A percentile compares a stretch with the other conserved stretches of the same genome.
phyloP scores from a whole-genome alignment of 2,888 invertebrate genomes.

The Drosophila melanocephala region DNA sequence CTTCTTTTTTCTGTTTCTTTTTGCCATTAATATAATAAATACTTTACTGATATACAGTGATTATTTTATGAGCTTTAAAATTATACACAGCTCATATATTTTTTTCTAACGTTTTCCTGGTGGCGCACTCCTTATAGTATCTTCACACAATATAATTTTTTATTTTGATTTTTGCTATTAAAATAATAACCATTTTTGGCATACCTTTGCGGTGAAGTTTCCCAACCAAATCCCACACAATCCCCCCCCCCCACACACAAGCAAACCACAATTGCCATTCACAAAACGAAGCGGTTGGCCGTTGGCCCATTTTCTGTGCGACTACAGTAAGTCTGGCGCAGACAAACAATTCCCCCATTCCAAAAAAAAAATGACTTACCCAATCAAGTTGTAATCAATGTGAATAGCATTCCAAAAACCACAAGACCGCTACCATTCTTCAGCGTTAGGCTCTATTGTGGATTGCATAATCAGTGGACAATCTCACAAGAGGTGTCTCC shows the following conservation, averaged over 20 bases:
- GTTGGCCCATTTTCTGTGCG: conserved; percentile 31
- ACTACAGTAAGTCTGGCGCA: conserved; percentile 21
- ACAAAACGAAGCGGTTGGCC: conserved; percentile 22
- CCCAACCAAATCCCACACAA: conserved; percentile 28
- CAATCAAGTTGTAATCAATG: conserved; percentile 46
- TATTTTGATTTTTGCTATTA: neutral
- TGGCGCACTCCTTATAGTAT: neutral
- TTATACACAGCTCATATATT: neutral
- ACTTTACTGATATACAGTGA: neutral
- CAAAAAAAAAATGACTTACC: neutral
- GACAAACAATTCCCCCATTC: conserved; percentile 17
- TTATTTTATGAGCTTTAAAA: neutral
- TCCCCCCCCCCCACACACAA: conserved; percentile 6
- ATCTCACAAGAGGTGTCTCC: conserved; percentile 40
- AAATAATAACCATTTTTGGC: conserved; percentile 34
- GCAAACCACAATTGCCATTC: conserved; percentile 41
- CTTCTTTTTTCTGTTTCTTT: neutral
- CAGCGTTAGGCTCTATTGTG: conserved; percentile 20
- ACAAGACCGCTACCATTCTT: conserved; percentile 40
- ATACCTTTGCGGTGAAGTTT: conserved; percentile 20
- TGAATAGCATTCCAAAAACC: conserved; percentile 48
- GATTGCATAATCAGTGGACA: conserved; percentile 43
- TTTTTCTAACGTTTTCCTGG: neutral
- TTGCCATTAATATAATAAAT: neutral
- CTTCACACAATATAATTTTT: neutral